These are phyloP conservation scores for Zaprionus ornatus DNA, from an alignment of 1,140 invertebrate species.

Conservation along the genomic window DNA sequence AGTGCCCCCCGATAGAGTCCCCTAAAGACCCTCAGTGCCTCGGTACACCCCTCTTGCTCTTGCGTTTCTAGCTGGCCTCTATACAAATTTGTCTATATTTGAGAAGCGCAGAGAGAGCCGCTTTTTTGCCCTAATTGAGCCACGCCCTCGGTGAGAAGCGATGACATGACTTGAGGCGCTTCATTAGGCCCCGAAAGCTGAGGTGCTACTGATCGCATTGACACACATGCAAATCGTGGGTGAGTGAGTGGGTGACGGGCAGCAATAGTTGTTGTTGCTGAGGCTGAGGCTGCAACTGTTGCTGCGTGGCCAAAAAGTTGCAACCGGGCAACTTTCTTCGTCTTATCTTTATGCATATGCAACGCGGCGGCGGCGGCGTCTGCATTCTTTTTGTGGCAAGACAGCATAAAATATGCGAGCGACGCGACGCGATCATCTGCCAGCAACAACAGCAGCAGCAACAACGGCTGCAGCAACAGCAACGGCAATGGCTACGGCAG, in stretches of 20 bases:
- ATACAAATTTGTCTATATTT: background rate
- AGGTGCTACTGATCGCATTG: slow-evolving; percentile 39
- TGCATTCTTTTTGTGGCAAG: slow-evolving; percentile 67
- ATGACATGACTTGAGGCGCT: slow-evolving; percentile 74
- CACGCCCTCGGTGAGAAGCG: background rate
- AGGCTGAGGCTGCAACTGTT: slow-evolving; percentile 46
- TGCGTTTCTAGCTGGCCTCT: background rate
- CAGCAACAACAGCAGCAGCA: slow-evolving; percentile 40
- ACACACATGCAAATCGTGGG: slow-evolving; percentile 56
- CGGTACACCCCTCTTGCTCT: background rate
- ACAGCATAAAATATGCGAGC: slow-evolving; percentile 76
- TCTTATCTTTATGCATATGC: slow-evolving; percentile 76
- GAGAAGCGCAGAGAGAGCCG: background rate
- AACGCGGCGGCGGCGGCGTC: slow-evolving; percentile 68
- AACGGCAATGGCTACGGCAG: slow-evolving; percentile 29
- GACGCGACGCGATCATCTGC: slow-evolving; percentile 61
- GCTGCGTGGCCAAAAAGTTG: slow-evolving; percentile 56
- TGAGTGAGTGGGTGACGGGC: slow-evolving; percentile 63
- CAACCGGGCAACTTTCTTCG: slow-evolving; percentile 69
- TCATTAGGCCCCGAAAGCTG: slow-evolving; percentile 54
- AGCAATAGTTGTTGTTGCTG: slow-evolving; percentile 1
- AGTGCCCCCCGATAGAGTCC: background rate
- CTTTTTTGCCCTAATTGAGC: slow-evolving; percentile 21
- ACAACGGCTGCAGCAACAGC: slow-evolving; percentile 27
- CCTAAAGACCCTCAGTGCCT: background rate